A percentile compares a stretch with the other conserved stretches of the same genome.
phyloP scores from a whole-genome alignment of 2,113 vertebrate species.

The Cariama cristata region DNA sequence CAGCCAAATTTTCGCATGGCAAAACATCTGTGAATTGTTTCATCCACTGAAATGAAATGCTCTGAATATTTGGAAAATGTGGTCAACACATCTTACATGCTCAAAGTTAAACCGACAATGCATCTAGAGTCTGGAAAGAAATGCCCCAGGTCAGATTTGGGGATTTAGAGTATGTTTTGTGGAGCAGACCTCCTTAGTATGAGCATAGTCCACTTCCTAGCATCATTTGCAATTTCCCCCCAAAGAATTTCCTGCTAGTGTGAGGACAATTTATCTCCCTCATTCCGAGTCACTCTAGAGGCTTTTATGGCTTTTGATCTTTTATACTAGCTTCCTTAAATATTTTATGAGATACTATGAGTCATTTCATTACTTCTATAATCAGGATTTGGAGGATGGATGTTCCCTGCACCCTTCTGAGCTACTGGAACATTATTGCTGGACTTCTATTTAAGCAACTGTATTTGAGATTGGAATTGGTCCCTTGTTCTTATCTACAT shows the following conservation, averaged over 20 bases:
- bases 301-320: not conserved
- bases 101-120: not conserved
- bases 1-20: not conserved
- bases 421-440: not conserved
- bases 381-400: not conserved
- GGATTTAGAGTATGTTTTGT: not conserved
- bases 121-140: not conserved
- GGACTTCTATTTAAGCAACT: not conserved
- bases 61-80: not conserved
- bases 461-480: not conserved
- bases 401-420: not conserved
- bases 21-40: constrained; percentile 18
- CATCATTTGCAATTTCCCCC: not conserved
- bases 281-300: not conserved
- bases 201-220: not conserved
- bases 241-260: not conserved
- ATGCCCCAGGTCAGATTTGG: not conserved
- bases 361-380: not conserved
- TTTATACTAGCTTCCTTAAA: not conserved
- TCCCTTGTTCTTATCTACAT: not conserved
- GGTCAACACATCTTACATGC: not conserved
- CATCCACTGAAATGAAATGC: not conserved
- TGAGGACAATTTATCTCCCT: not conserved
- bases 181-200: not conserved
- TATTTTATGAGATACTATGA: not conserved